Conservation (phyloP, 2,888 invertebrate genomes). For the Malthinus seriepunctatus region DNA sequence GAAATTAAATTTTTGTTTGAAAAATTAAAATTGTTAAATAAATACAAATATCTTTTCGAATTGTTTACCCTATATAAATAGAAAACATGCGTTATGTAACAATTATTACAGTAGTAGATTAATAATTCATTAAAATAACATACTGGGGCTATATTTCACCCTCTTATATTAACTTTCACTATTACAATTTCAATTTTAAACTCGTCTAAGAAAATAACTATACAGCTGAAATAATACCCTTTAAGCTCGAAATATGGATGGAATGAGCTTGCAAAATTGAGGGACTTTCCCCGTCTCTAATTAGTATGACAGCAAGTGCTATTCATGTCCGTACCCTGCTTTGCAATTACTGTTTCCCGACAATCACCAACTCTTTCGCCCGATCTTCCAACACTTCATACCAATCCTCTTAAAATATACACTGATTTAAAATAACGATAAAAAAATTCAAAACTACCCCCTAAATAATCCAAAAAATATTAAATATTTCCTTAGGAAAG, state of each 20-base stretch:
- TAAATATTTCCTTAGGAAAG: no score
- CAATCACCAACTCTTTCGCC: conserved; percentile 28
- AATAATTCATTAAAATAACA: no score
- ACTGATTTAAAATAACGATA: conserved; percentile 14
- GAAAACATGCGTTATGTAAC: no score
- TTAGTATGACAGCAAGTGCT: conserved; percentile 40
- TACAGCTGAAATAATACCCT: conserved; percentile 25
- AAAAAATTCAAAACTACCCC: background rate
- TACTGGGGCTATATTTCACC: background rate
- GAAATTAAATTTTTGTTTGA: no score
- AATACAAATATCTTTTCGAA: no score
- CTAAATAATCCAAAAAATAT: background rate
- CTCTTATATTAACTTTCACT: conserved; percentile 10
- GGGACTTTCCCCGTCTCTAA: conserved; percentile 36
- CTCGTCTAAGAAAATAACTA: conserved; percentile 20
- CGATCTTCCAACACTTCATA: conserved; percentile 16
- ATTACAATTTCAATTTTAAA: conserved; percentile 22
- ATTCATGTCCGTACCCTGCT: conserved; percentile 37
- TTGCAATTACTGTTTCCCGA: conserved; percentile 35
- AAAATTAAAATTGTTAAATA: no score
- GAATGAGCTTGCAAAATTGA: conserved; percentile 24
- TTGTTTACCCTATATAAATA: no score
- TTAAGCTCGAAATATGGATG: conserved; percentile 17
- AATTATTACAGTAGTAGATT: no score
- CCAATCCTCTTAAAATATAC: conserved; percentile 9